These are phyloP conservation scores for Hexactinellida sp. DNA, from an alignment of 37 sponge, comb jelly and placozoan genomes.

Conservation along the genomic window DNA sequence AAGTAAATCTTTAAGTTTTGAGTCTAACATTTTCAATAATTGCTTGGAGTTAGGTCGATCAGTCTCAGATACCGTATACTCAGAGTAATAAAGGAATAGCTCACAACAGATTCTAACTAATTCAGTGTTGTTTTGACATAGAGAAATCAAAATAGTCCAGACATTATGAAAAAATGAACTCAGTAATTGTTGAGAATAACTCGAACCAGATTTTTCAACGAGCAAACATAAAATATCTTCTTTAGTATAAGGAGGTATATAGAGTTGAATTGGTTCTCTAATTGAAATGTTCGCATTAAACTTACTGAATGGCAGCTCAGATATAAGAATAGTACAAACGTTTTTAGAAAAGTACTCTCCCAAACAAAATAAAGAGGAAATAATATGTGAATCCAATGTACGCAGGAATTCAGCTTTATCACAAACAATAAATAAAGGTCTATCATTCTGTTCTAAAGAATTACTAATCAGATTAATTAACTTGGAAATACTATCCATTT, in stretches of 20 bases:
- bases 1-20: neutral
- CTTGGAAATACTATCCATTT: neutral
- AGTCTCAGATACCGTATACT: neutral
- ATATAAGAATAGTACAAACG: neutral
- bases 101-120: neutral
- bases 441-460: neutral
- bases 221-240: neutral
- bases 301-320: neutral
- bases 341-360: neutral
- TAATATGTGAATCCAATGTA: neutral
- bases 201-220: neutral
- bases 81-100: neutral
- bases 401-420: neutral
- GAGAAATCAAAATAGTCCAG: neutral
- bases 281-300: neutral
- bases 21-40: neutral
- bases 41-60: neutral
- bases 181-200: neutral
- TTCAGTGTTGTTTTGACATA: neutral
- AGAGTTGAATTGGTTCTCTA: neutral
- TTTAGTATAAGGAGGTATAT: neutral
- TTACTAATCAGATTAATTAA: neutral
- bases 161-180: neutral
- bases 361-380: neutral
- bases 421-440: neutral